phyloP scores from a whole-genome alignment of 2,113 vertebrate species.

The Rynchops niger region DNA sequence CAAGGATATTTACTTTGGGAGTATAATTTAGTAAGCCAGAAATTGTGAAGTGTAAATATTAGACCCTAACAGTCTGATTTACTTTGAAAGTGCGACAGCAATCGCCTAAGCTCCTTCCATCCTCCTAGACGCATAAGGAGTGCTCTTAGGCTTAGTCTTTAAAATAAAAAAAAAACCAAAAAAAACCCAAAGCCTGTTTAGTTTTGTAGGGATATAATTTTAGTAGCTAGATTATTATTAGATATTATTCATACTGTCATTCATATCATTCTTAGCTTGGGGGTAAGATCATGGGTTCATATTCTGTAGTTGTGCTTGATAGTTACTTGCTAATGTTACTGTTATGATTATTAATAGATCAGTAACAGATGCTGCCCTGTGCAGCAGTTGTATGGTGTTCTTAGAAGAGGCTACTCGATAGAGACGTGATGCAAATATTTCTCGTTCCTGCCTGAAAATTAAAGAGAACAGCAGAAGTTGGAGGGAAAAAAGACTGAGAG shows the following conservation, averaged over 20 bases:
- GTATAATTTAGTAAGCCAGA: neutral
- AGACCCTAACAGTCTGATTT: neutral
- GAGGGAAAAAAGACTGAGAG: accelerated
- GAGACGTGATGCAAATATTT: neutral
- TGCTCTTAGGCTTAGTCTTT: neutral
- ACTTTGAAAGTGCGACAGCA: neutral
- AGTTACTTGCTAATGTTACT: neutral
- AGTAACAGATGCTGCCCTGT: neutral
- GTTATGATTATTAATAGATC: neutral
- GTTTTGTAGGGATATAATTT: neutral
- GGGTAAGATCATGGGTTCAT: neutral
- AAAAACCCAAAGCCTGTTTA: neutral
- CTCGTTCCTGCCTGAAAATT: neutral
- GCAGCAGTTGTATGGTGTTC: neutral
- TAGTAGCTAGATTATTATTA: neutral
- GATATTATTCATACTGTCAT: neutral
- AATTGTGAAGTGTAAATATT: neutral
- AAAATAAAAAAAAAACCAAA: neutral
- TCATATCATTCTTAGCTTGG: neutral
- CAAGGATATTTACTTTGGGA: neutral
- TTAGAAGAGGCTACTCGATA: neutral
- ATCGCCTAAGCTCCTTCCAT: neutral
- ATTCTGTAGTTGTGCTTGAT: neutral
- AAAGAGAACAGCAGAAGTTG: neutral
- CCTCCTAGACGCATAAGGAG: neutral